Evolutionary conservation across 2,113 vertebrate genomes (phyloP).

Genomic region (Actenoides lindsayi): DNA sequence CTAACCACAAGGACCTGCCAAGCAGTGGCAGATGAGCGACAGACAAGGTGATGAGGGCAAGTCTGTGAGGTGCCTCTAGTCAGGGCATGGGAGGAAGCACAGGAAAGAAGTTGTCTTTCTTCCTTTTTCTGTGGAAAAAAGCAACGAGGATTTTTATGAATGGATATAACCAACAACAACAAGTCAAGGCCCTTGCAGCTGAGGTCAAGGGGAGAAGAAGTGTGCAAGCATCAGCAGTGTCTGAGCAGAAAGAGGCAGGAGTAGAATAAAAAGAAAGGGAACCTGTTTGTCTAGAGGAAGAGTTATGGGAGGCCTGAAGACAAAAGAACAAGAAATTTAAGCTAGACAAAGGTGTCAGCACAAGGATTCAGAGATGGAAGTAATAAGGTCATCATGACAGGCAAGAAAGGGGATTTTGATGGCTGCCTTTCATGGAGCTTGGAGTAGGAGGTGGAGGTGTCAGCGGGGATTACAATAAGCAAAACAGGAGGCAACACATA

Average conservation of each 20-base stretch:
- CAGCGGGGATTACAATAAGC: constrained; percentile 14
- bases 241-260: neutral
- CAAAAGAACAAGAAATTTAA: constrained; percentile 29
- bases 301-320: constrained; percentile 24
- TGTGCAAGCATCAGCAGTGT: accelerated
- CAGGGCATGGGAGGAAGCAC: neutral
- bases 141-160: neutral
- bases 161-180: neutral
- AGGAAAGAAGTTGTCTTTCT: neutral
- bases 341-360: neutral
- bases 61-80: neutral
- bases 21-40: neutral
- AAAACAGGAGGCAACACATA: neutral
- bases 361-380: neutral
- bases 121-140: neutral
- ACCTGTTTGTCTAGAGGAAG: neutral
- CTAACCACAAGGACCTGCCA: neutral
- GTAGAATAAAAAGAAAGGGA: neutral
- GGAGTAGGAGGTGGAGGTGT: neutral
- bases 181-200: neutral
- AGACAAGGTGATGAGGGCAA: neutral
- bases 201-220: neutral
- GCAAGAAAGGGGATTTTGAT: constrained; percentile 4
- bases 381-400: constrained; percentile 31
- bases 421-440: neutral